These are phyloP conservation scores for Sciurus vulgaris DNA, from an alignment of 2,797 vertebrate genomes.

Conservation along the genomic window DNA sequence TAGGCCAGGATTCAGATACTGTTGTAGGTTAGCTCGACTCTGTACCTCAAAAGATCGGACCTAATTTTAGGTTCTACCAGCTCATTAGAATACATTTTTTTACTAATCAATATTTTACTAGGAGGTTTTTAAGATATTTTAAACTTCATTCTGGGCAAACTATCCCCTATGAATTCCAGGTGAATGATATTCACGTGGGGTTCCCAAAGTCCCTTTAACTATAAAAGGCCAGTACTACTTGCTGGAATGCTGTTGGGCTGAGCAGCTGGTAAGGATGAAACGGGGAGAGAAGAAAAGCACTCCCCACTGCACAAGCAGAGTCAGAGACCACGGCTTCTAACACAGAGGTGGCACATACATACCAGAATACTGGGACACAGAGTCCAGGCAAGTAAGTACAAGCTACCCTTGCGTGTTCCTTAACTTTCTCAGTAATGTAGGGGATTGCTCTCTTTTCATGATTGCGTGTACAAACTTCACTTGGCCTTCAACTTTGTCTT, in stretches of 20 bases:
- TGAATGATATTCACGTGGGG: not conserved
- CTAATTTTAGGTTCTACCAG: not conserved
- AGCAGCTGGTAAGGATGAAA: not conserved
- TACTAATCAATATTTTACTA: not conserved
- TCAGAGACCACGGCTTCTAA: not conserved
- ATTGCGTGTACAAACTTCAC: not conserved
- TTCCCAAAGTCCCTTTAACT: not conserved
- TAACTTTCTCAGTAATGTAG: not conserved
- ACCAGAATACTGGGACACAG: not conserved
- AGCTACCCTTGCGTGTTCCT: not conserved
- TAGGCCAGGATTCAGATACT: not conserved
- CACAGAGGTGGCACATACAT: not conserved
- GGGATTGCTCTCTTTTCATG: not conserved
- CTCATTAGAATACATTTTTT: not conserved
- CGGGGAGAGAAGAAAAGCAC: not conserved
- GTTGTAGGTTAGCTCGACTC: not conserved
- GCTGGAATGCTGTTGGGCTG: not conserved
- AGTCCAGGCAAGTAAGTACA: not conserved
- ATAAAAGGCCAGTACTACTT: not conserved
- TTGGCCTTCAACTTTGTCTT: not conserved
- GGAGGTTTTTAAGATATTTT: not conserved
- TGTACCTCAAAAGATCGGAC: not conserved
- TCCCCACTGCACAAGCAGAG: not conserved
- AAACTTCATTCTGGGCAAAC: conserved; percentile 19
- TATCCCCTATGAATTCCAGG: not conserved